These are phyloP conservation scores for Drosophila greeni DNA, from an alignment of 2,888 invertebrate species.

Conservation along the genomic window DNA sequence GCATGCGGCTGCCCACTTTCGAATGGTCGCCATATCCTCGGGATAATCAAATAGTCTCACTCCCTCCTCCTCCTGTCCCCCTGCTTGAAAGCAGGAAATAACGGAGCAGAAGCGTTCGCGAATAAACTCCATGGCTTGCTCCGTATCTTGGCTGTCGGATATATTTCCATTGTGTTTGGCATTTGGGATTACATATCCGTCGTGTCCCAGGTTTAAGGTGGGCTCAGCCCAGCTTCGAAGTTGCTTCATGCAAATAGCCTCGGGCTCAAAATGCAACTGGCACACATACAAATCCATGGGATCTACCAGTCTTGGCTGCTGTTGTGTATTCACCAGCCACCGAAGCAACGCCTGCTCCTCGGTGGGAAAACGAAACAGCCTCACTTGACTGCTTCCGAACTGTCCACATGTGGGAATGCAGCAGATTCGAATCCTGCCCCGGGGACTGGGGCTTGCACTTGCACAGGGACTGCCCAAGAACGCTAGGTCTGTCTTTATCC, in stretches of 20 bases:
- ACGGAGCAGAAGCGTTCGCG: slow-evolving; percentile 66
- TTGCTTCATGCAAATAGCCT: slow-evolving; percentile 57
- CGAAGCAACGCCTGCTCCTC: slow-evolving; percentile 54
- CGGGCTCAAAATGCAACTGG: slow-evolving; percentile 62
- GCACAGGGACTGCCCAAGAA: slow-evolving; percentile 42
- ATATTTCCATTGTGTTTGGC: slow-evolving; percentile 59
- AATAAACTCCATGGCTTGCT: slow-evolving; percentile 56
- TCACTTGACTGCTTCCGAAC: slow-evolving; percentile 30
- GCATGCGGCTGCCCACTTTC: slow-evolving; percentile 68
- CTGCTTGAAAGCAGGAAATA: slow-evolving; percentile 60
- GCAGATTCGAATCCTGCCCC: slow-evolving; percentile 49
- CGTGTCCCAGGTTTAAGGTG: slow-evolving; percentile 66
- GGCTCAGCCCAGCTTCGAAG: slow-evolving; percentile 69
- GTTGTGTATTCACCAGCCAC: slow-evolving; percentile 67
- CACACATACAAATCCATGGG: slow-evolving; percentile 57
- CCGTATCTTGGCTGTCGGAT: slow-evolving; percentile 55
- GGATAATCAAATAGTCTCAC: slow-evolving; percentile 61
- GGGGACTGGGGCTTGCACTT: slow-evolving; percentile 57
- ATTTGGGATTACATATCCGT: slow-evolving; percentile 60
- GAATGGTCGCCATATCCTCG: slow-evolving; percentile 51
- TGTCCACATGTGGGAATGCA: slow-evolving; percentile 52
- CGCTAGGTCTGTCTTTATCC: slow-evolving; percentile 19
- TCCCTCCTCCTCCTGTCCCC: slow-evolving; percentile 30
- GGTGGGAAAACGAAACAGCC: slow-evolving; percentile 62
- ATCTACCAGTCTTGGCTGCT: slow-evolving; percentile 54